Evolutionary conservation across 2,113 vertebrate genomes (phyloP).

Genomic region (Oriolus oriolus): DNA sequence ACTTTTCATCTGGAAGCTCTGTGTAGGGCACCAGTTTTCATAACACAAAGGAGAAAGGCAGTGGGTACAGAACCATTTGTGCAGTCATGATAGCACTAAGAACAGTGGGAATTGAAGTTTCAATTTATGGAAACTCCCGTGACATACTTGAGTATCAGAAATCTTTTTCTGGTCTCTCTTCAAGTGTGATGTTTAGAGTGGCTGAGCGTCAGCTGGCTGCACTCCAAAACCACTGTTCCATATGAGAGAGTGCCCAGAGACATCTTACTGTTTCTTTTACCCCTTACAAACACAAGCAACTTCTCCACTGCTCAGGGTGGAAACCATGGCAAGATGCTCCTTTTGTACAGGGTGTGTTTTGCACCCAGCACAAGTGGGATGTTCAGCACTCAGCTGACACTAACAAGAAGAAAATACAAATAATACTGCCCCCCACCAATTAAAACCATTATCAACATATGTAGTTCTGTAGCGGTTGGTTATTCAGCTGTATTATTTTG

Average conservation of each 20-base stretch:
- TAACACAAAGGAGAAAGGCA: not conserved
- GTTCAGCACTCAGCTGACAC: not conserved
- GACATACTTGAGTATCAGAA: not conserved
- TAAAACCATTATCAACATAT: not conserved
- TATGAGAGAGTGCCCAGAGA: not conserved
- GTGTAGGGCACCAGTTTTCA: not conserved
- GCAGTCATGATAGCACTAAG: not conserved
- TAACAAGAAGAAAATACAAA: not conserved
- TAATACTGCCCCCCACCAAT: accelerated
- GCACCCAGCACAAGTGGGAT: not conserved
- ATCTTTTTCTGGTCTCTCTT: not conserved
- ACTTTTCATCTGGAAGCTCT: not conserved
- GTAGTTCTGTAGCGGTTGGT: not conserved
- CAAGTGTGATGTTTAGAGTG: not conserved
- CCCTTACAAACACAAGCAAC: not conserved
- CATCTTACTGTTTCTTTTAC: not conserved
- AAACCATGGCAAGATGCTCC: not conserved
- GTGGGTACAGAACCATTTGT: not conserved
- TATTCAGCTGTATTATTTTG: not conserved
- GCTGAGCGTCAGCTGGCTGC: not conserved
- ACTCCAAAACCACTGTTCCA: not conserved
- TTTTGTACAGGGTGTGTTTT: not conserved
- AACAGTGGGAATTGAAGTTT: not conserved
- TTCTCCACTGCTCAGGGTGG: not conserved
- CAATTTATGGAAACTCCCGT: not conserved